phyloP scores from a whole-genome alignment of 2,888 invertebrate species.

The Drosophila mimetica region DNA sequence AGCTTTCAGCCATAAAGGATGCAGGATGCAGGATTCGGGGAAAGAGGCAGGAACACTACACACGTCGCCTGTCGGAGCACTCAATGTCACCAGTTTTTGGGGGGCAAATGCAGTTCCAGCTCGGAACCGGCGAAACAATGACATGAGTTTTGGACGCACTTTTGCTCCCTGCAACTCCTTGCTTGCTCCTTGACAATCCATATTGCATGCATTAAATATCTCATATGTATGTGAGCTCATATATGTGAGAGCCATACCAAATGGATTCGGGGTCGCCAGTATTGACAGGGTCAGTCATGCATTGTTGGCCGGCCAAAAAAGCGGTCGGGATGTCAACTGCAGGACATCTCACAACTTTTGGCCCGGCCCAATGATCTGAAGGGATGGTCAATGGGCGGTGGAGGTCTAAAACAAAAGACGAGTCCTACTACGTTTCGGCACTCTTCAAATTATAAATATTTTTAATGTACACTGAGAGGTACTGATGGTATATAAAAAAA shows the following conservation, averaged over 20 bases:
- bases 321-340: conserved; percentile 63
- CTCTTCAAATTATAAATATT: not conserved
- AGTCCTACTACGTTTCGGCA: not conserved
- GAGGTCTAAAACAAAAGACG: conserved; percentile 39
- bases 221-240: conserved; percentile 59
- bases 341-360: conserved; percentile 26
- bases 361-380: conserved; percentile 15
- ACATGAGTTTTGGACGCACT: conserved; percentile 73
- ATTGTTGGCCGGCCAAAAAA: conserved; percentile 77
- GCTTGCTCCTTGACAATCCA: conserved; percentile 10
- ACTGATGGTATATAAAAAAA: not conserved
- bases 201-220: conserved; percentile 72
- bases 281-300: conserved; percentile 80
- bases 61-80: conserved; percentile 77
- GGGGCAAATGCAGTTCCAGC: conserved; percentile 60
- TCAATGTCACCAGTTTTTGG: conserved; percentile 63
- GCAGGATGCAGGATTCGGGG: conserved; percentile 50
- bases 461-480: not conserved
- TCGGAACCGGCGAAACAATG: conserved; percentile 41
- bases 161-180: conserved; percentile 33
- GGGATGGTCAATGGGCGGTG: not conserved
- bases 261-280: conserved; percentile 62
- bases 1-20: conserved; percentile 82
- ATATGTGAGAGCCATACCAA: no score
- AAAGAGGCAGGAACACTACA: conserved; percentile 40